phyloP scores from a whole-genome alignment of 1,140 invertebrate genomes.

The Aphelenchoides avenae region DNA sequence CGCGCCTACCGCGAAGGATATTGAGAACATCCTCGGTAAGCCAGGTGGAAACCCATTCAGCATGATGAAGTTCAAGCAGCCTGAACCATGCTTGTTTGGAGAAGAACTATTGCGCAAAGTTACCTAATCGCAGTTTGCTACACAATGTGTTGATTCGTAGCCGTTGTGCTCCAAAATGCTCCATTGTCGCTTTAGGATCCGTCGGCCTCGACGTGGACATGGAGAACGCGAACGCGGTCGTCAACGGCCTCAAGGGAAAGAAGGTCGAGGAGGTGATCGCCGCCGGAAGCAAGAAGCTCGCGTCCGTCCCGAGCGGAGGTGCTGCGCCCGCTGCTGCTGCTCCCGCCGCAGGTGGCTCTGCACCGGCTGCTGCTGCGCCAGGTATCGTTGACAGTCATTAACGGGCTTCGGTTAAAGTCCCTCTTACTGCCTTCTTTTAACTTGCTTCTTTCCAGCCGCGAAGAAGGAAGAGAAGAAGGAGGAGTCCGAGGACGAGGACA shows the following conservation, averaged over 20 bases:
- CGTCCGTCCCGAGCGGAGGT: slow-evolving; percentile 52
- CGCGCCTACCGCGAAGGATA: slow-evolving; percentile 58
- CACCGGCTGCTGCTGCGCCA: slow-evolving; percentile 40
- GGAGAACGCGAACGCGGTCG: slow-evolving; percentile 52
- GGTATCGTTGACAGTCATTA: background rate
- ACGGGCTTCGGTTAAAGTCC: too few species aligned
- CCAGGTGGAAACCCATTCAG: too few species aligned
- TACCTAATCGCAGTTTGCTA: too few species aligned
- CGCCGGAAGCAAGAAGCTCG: slow-evolving; percentile 49
- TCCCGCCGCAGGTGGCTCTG: slow-evolving; percentile 11
- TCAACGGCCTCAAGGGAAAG: slow-evolving; percentile 53
- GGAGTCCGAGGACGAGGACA: slow-evolving; percentile 79
- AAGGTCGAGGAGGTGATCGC: slow-evolving; percentile 51
- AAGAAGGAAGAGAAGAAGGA: slow-evolving; percentile 72
- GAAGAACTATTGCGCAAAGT: too few species aligned
- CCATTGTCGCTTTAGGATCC: slow-evolving; percentile 46
- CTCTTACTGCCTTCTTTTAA: background rate
- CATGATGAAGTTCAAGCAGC: too few species aligned
- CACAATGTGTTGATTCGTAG: too few species aligned
- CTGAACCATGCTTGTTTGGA: too few species aligned
- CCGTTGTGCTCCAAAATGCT: too few species aligned
- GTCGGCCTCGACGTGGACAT: slow-evolving; percentile 52
- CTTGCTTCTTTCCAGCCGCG: slow-evolving; percentile 56
- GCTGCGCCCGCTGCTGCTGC: slow-evolving; percentile 46
- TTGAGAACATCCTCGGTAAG: slow-evolving; percentile 62